Evolutionary conservation across 2,797 vertebrate genomes (phyloP).

Genomic region (Falco berigora): DNA sequence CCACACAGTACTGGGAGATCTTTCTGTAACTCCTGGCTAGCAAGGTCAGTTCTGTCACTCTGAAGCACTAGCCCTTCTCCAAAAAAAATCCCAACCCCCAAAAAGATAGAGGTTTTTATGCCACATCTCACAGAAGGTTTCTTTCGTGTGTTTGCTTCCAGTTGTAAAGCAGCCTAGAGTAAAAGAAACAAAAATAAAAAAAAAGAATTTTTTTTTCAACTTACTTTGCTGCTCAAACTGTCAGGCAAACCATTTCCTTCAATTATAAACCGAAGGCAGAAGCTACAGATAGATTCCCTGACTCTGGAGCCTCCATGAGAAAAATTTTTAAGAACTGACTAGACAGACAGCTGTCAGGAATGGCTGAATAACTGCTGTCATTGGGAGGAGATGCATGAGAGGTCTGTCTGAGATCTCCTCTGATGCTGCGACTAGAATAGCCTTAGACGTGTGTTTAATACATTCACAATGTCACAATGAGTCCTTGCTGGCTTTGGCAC

Average conservation of each 20-base stretch:
- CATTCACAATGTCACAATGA: background rate
- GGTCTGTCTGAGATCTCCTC: background rate
- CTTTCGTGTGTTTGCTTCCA: background rate
- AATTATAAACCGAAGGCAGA: background rate
- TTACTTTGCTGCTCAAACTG: background rate
- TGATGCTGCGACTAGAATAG: background rate
- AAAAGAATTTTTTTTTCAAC: background rate
- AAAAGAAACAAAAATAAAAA: background rate
- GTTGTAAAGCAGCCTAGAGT: background rate
- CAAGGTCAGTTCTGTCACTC: background rate
- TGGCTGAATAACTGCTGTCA: background rate
- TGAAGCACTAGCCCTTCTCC: background rate
- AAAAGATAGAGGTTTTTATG: background rate
- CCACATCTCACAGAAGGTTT: background rate
- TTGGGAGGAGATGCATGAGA: background rate
- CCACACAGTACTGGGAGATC: background rate
- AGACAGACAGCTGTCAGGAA: background rate
- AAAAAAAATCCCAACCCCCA: background rate
- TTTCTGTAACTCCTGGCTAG: background rate
- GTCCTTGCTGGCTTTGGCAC: background rate
- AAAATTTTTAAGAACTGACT: background rate
- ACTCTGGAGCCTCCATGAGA: background rate
- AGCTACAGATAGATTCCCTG: background rate
- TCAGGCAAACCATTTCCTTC: background rate
- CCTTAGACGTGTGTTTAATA: background rate